These are phyloP conservation scores for Ctenopoma multispine DNA, from an alignment of 2,797 vertebrate genomes.

Conservation along the genomic window DNA sequence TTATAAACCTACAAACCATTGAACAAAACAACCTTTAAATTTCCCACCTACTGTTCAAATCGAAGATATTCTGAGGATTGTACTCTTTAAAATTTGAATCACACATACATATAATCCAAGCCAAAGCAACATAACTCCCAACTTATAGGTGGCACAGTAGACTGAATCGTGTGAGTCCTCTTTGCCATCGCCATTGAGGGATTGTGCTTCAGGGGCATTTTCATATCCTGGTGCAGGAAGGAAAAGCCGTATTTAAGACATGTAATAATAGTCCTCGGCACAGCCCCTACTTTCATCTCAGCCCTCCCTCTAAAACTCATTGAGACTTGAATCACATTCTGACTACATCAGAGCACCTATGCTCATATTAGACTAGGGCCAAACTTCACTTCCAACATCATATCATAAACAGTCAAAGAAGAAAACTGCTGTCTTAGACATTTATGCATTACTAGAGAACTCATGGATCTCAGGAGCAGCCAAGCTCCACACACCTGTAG, in stretches of 20 bases:
- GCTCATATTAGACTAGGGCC: slow-evolving; percentile 28
- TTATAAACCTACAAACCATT: slow-evolving; percentile 32
- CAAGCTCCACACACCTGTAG: not conserved
- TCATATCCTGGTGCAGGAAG: slow-evolving; percentile 62
- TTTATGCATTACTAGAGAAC: slow-evolving; percentile 10
- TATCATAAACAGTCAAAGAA: slow-evolving; percentile 27
- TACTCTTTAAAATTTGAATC: slow-evolving; percentile 10
- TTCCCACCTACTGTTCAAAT: slow-evolving; percentile 9
- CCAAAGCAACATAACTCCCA: slow-evolving; percentile 22
- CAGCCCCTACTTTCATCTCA: slow-evolving; percentile 56
- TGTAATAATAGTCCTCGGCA: slow-evolving; percentile 64
- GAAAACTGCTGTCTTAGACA: slow-evolving; percentile 15
- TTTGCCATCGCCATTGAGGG: slow-evolving; percentile 23
- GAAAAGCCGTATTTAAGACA: slow-evolving; percentile 52
- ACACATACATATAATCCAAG: slow-evolving; percentile 20
- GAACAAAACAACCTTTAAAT: slow-evolving; percentile 16
- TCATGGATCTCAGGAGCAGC: slow-evolving; percentile 8
- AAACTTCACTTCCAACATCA: slow-evolving; percentile 22
- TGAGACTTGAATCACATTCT: slow-evolving; percentile 36
- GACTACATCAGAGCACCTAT: slow-evolving; percentile 21
- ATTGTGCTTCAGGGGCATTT: slow-evolving; percentile 56
- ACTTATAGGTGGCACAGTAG: not conserved
- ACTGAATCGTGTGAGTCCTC: slow-evolving; percentile 11
- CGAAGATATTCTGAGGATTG: slow-evolving; percentile 9
- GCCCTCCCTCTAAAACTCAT: slow-evolving; percentile 53